Evolutionary conservation across 2,113 vertebrate species (phyloP).

Genomic region (Motacilla tschutschensis): DNA sequence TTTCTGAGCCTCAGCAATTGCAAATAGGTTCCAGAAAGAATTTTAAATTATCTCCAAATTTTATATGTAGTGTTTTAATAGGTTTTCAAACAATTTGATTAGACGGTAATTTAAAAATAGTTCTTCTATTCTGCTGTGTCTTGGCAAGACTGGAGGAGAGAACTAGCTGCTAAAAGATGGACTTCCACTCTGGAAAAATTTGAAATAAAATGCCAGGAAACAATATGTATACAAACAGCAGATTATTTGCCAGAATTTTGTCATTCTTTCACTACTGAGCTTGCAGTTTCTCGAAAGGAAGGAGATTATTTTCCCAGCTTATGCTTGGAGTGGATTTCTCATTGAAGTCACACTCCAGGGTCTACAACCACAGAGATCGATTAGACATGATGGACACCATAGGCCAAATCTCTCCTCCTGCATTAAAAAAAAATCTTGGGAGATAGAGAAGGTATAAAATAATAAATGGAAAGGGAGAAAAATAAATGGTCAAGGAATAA

Average conservation of each 20-base stretch:
- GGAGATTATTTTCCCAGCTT: not conserved
- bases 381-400: not conserved
- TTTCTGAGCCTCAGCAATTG: not conserved
- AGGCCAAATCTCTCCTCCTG: not conserved
- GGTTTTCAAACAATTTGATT: not conserved
- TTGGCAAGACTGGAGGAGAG: not conserved
- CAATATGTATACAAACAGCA: not conserved
- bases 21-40: not conserved
- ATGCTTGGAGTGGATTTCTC: not conserved
- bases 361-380: constrained; percentile 1
- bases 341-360: not conserved
- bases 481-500: not conserved
- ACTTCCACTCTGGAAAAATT: not conserved
- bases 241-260: not conserved
- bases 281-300: not conserved
- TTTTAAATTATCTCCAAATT: not conserved
- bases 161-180: not conserved
- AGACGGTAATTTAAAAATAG: not conserved
- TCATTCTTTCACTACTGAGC: not conserved
- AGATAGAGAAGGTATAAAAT: not conserved
- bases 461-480: not conserved
- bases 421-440: not conserved
- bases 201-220: not conserved
- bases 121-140: not conserved
- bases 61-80: not conserved